These are phyloP conservation scores for Ariopsis seemanni DNA, from an alignment of 2,113 vertebrate genomes.

Conservation along the genomic window DNA sequence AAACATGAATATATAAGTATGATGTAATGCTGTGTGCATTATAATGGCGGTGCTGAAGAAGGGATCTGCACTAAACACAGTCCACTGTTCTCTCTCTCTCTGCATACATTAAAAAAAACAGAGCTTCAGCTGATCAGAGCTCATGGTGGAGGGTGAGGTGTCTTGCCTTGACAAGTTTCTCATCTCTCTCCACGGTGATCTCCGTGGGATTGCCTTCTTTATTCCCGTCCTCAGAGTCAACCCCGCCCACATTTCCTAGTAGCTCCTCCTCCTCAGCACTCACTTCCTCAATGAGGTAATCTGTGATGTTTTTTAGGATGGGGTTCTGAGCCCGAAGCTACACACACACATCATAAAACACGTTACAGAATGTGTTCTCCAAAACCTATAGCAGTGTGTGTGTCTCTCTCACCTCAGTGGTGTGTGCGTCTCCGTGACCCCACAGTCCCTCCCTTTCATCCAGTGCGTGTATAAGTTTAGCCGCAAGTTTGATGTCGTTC, in stretches of 20 bases:
- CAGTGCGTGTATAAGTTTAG: conserved; percentile 85
- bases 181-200: conserved; percentile 86
- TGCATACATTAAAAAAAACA: too few relatives aligned
- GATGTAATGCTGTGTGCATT: too few relatives aligned
- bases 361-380: background rate
- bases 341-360: background rate
- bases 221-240: conserved; percentile 76
- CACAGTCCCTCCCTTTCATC: conserved; percentile 86
- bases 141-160: background rate
- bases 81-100: too few relatives aligned
- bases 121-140: background rate
- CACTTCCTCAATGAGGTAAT: conserved; percentile 93
- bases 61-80: background rate
- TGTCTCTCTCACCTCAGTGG: conserved; percentile 60
- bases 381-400: background rate
- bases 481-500: conserved; percentile 89
- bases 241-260: conserved; percentile 79
- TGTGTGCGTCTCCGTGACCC: conserved; percentile 68
- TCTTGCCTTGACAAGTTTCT: conserved; percentile 87
- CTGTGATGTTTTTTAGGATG: conserved; percentile 91
- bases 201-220: conserved; percentile 87
- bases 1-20: too few relatives aligned
- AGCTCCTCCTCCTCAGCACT: conserved; percentile 92
- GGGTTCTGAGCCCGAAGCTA: conserved; percentile 85
- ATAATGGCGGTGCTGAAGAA: too few relatives aligned